Evolutionary conservation across 2,113 vertebrate species (phyloP).

Genomic region (Rhynchomys soricoides): DNA sequence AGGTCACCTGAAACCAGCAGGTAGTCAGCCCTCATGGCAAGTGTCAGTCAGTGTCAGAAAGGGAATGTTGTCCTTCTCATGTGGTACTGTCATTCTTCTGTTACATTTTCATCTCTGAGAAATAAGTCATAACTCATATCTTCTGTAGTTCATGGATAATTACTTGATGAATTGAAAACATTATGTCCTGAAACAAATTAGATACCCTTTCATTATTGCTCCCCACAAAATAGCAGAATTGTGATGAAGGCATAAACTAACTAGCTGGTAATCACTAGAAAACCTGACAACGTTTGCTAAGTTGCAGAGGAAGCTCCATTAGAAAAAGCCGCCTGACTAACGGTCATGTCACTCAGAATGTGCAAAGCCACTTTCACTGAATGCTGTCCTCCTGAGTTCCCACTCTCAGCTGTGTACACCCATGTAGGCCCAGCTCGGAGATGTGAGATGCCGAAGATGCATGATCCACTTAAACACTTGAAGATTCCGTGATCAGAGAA

Average conservation of each 20-base stretch:
- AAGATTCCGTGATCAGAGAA: neutral
- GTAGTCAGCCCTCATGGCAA: neutral
- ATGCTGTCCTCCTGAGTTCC: neutral
- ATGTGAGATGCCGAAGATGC: neutral
- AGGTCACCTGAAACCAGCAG: neutral
- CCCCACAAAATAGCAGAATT: conserved; percentile 3
- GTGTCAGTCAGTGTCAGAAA: neutral
- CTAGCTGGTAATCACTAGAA: neutral
- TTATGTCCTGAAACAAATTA: conserved; percentile 3
- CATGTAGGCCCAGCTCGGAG: neutral
- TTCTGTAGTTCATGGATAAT: neutral
- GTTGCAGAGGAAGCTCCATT: neutral
- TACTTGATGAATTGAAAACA: neutral
- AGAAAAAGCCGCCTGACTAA: neutral
- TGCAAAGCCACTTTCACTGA: neutral
- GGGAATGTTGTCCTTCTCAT: neutral
- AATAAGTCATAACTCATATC: neutral
- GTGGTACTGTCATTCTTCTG: neutral
- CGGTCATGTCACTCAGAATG: neutral
- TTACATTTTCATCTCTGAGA: neutral
- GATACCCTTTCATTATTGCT: neutral
- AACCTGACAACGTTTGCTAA: neutral
- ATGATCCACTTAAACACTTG: neutral
- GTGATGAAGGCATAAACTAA: neutral
- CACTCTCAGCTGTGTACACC: neutral